Percentiles rank a stretch among this genome's conserved stretches.
Evolutionary conservation across 2,113 vertebrate species (phyloP).

Genomic region (Telmatochromis sp.): DNA sequence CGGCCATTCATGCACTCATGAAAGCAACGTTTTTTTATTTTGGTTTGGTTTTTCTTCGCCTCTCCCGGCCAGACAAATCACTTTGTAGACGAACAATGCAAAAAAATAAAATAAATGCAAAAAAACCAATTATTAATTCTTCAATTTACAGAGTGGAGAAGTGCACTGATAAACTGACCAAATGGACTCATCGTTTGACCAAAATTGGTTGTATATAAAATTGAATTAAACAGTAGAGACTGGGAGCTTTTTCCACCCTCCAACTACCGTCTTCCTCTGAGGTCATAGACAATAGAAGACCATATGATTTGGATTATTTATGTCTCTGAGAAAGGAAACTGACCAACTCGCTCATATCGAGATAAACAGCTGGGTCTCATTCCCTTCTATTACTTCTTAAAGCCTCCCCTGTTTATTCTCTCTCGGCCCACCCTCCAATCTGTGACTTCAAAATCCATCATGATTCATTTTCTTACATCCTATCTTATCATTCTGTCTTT

Average conservation of each 20-base stretch:
- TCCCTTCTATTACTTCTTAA: not conserved
- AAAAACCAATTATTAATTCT: constrained; percentile 1
- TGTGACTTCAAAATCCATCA: not conserved
- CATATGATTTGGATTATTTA: constrained; percentile 47
- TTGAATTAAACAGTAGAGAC: constrained; percentile 1
- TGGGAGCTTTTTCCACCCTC: not conserved
- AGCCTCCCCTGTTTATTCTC: not conserved
- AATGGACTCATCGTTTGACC: not conserved
- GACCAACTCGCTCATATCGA: constrained; percentile 1
- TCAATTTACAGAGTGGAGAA: not conserved
- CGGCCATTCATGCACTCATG: not conserved
- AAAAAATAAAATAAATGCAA: not conserved
- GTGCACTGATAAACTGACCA: not conserved
- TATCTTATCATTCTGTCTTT: not conserved
- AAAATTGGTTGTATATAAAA: not conserved
- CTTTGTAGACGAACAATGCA: constrained; percentile 19
- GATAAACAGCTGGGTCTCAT: constrained; percentile 29
- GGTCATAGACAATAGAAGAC: constrained; percentile 27
- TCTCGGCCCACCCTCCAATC: not conserved
- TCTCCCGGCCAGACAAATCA: not conserved
- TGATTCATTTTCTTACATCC: not conserved
- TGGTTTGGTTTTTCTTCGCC: not conserved
- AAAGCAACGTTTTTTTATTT: not conserved
- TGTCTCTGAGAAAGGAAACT: constrained; percentile 44
- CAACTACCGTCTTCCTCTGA: not conserved